Evolutionary conservation across 2,888 invertebrate genomes (phyloP), one percentile per base, ranked within the genome.

Genomic region (Pachymerium ferrugineum): DNA sequence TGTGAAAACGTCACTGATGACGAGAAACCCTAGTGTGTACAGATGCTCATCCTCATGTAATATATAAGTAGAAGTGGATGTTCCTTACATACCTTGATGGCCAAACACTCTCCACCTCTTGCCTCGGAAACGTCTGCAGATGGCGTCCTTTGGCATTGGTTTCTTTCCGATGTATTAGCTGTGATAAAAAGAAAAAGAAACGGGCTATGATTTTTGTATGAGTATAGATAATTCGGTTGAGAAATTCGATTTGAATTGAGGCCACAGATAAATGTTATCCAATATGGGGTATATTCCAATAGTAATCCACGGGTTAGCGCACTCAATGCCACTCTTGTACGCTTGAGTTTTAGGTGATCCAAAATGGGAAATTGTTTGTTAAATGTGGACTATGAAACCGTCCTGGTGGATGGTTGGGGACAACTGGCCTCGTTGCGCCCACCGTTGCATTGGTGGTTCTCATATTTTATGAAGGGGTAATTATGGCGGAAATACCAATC

Each of bases 401-500:
- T 54, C 47, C 22, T 54, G 47, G 19, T 16, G 19, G 47, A 54
- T 54, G 19, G 47, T 54, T 16, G 47, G 47, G 47, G 47, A 54
- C 47, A 54, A 54, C 47, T 54, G 47, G 47, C 16, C 47, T 54
- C 19, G 47, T 54, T 54, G 47, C 47, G 47, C 47, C 47, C 47
- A 54, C 73, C 62, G 67, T 73, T 73, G 73, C 73, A 73, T 73
- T 73, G 73, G 73, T 67, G 73, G 73, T 30, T 67, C 67, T 54
- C 73, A 73, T 73, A 31, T 54, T 73, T 73, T 73, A 73, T 73
- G 73, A 73, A 62, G 62, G 73, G 62, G 35, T 73, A 73, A 73
- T 73, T 73, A 73, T 73, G 73, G 73, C 73, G 67, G 73, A 73
- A 73, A 73, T 73, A 67, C 73, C 73, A 73, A 73, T 73, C 73